Evolutionary conservation across 2,888 invertebrate species (phyloP).

Genomic region (Xestoiulus laeticollis): DNA sequence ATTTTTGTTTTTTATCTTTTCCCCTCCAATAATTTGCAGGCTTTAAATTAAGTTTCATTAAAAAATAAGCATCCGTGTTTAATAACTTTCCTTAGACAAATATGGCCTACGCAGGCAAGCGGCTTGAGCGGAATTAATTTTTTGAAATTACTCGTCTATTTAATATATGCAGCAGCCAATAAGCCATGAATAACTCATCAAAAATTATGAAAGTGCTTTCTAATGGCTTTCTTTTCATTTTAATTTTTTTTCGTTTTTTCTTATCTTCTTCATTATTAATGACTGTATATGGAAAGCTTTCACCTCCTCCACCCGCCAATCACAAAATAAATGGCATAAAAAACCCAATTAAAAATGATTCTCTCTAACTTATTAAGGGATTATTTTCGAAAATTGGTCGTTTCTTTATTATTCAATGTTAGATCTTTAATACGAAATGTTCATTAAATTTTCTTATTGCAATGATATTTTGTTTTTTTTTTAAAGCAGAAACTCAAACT

Average conservation of each 20-base stretch:
- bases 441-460: no score
- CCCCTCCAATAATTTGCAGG: conserved; percentile 11
- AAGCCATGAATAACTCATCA: conserved; percentile 46
- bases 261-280: conserved; percentile 45
- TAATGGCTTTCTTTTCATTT: conserved; percentile 44
- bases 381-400: neutral
- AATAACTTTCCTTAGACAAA: conserved; percentile 43
- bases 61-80: conserved; percentile 34
- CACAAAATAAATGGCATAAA: conserved; percentile 29
- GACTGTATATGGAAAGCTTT: conserved; percentile 34
- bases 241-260: neutral
- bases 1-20: conserved; percentile 17
- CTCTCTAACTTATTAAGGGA: neutral
- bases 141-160: conserved; percentile 45
- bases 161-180: conserved; percentile 44
- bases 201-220: conserved; percentile 48
- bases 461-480: neutral
- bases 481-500: neutral
- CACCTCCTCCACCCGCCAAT: conserved; percentile 28
- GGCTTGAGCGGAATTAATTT: conserved; percentile 44
- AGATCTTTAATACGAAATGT: neutral
- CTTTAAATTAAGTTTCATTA: conserved; percentile 37
- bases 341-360: conserved; percentile 6
- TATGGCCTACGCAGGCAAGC: conserved; percentile 28
- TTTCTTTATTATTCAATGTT: neutral